Percentiles rank a stretch among this genome's conserved stretches.
Evolutionary conservation across 2,888 invertebrate species (phyloP).

Genomic region (Unio pictorum): DNA sequence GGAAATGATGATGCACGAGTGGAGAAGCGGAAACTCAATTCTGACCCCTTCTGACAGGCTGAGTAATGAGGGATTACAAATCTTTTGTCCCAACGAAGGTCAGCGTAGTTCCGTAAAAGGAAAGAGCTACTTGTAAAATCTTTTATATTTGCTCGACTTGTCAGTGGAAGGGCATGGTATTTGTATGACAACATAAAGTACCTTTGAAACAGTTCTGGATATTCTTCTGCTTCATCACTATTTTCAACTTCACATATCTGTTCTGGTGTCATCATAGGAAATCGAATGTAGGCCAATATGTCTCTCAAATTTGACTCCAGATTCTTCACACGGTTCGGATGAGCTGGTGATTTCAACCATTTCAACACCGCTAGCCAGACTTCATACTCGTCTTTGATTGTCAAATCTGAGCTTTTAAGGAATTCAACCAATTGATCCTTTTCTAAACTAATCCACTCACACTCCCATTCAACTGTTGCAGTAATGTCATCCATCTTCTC

Average conservation of each 20-base stretch:
- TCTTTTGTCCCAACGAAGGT: constrained; percentile 72
- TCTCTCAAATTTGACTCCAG: constrained; percentile 80
- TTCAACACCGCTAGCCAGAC: constrained; percentile 70
- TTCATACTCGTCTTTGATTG: constrained; percentile 70
- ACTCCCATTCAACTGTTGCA: constrained; percentile 70
- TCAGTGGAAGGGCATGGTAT: constrained; percentile 71
- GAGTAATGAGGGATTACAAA: constrained; percentile 64
- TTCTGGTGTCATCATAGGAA: constrained; percentile 96
- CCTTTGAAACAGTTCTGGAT: constrained; percentile 67
- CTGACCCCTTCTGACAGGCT: constrained; percentile 57
- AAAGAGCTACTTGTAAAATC: constrained; percentile 68
- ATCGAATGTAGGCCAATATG: constrained; percentile 86
- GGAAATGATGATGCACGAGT: constrained; percentile 71
- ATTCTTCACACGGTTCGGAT: constrained; percentile 57
- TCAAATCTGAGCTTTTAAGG: constrained; percentile 68
- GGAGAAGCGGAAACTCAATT: constrained; percentile 66
- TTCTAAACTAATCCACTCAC: constrained; percentile 66
- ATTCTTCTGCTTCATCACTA: constrained; percentile 82
- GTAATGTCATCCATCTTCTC: constrained; percentile 64
- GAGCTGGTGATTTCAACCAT: constrained; percentile 66
- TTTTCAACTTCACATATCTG: constrained; percentile 88
- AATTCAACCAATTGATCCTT: constrained; percentile 71
- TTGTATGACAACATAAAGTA: constrained; percentile 71
- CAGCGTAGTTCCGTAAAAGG: constrained; percentile 70
- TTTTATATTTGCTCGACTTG: constrained; percentile 60